Percentiles rank a stretch among this genome's conserved stretches.
Conservation (phyloP, 2,888 invertebrate genomes). For the Andrena camellia region DNA sequence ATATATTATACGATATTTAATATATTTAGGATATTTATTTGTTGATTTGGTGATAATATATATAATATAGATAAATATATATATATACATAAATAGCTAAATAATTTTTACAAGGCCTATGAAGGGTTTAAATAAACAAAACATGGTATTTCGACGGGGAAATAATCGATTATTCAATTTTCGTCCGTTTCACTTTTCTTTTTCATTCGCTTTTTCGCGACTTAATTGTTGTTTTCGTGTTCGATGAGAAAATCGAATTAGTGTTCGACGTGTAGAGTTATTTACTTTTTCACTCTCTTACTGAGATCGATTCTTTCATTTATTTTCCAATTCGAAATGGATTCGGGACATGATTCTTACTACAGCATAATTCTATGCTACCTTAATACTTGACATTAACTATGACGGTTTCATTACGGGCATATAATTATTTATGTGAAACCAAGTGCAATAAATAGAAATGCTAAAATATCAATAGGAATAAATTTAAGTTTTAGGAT, state of each 20-base stretch:
- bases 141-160: constrained; percentile 61
- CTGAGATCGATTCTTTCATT: constrained; percentile 25
- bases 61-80: constrained; percentile 46
- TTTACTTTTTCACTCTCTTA: neutral
- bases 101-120: constrained; percentile 64
- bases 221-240: neutral
- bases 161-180: constrained; percentile 49
- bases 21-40: constrained; percentile 85
- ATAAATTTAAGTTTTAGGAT: neutral
- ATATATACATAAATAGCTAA: constrained; percentile 55
- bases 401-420: neutral
- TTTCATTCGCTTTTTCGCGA: neutral
- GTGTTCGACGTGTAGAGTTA: neutral
- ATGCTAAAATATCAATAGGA: neutral
- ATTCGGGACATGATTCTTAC: no score
- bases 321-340: neutral
- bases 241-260: neutral
- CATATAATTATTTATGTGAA: neutral
- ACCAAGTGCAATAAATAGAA: constrained; percentile 21
- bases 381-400: neutral
- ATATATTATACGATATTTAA: constrained; percentile 81
- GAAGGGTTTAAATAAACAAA: constrained; percentile 50
- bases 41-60: constrained; percentile 82
- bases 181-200: neutral
- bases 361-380: neutral